phyloP scores from a whole-genome alignment of 30 jellyfish, hydroid and myxozoan species.

The Rhopilema esculentum region DNA sequence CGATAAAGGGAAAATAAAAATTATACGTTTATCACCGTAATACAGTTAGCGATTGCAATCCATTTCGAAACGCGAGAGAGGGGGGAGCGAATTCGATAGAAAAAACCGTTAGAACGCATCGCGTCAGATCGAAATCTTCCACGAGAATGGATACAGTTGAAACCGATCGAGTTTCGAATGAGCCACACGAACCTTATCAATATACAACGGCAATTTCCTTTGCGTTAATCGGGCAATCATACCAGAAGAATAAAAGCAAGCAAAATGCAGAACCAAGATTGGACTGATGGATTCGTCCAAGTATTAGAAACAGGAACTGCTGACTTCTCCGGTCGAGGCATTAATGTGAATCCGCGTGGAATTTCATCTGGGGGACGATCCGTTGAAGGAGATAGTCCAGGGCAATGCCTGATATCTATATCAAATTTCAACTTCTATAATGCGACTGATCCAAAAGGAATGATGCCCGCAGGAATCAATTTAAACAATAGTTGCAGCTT shows the following conservation, averaged over 20 bases:
- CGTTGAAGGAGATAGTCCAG: slow-evolving; percentile 28
- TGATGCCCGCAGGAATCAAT: slow-evolving; percentile 23
- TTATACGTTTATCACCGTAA: background rate
- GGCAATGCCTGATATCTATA: slow-evolving; percentile 47
- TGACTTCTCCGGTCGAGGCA: background rate
- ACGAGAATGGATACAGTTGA: background rate
- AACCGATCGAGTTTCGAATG: background rate
- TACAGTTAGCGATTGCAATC: background rate
- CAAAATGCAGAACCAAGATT: slow-evolving; percentile 10
- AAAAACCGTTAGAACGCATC: background rate
- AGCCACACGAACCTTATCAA: background rate
- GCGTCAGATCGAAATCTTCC: background rate
- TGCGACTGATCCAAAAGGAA: slow-evolving; percentile 15
- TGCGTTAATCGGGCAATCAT: background rate
- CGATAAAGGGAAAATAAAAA: too few relatives aligned
- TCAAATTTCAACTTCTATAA: slow-evolving; percentile 46
- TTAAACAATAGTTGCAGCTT: background rate
- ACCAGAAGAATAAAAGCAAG: background rate
- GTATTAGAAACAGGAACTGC: slow-evolving; percentile 24
- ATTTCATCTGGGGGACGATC: slow-evolving; percentile 3
- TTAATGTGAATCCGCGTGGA: background rate
- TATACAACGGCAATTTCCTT: background rate
- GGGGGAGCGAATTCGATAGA: background rate
- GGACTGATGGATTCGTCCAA: slow-evolving; percentile 29
- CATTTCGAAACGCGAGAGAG: background rate